Evolutionary conservation across 1,140 invertebrate species (phyloP).

Genomic region (Brachionus sp.): DNA sequence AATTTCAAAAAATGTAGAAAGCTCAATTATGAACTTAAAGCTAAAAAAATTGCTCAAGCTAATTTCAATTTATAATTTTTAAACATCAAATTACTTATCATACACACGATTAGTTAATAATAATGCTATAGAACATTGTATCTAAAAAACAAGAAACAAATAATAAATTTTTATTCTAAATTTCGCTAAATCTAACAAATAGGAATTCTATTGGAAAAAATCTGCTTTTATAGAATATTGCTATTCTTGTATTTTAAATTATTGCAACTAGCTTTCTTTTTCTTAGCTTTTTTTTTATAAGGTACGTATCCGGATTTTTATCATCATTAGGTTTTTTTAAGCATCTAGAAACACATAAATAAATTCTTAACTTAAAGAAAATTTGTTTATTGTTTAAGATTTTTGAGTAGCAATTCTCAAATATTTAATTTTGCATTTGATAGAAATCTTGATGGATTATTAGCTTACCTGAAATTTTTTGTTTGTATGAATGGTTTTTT

Average conservation of each 20-base stretch:
- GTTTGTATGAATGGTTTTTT: background rate
- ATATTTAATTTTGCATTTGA: background rate
- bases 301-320: background rate
- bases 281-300: background rate
- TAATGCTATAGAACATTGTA: background rate
- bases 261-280: background rate
- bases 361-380: background rate
- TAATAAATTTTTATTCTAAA: background rate
- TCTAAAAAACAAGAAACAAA: background rate
- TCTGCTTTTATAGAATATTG: background rate
- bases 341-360: background rate
- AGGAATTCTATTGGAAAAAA: background rate
- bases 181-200: background rate
- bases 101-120: background rate
- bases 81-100: background rate
- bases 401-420: background rate
- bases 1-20: background rate
- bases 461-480: constrained; percentile 1
- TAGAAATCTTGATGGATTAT: background rate
- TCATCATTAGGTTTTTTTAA: background rate
- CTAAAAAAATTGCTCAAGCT: background rate
- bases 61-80: background rate
- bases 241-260: background rate
- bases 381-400: background rate
- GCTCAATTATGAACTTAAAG: background rate